Base-by-base conservation (phyloP, 2,113 vertebrate species). In the Sylvia atricapilla region DNA sequence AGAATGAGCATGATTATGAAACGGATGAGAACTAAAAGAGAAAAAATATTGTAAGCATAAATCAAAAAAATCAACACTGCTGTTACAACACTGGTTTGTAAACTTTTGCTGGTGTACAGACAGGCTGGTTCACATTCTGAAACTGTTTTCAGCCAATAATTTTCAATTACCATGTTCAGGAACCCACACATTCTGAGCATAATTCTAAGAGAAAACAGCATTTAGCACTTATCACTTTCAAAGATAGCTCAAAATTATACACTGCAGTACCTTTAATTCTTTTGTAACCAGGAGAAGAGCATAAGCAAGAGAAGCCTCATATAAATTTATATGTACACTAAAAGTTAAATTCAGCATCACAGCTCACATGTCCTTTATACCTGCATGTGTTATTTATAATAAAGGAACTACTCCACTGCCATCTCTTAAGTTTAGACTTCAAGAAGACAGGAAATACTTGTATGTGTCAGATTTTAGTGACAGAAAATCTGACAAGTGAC, bases 1-100 rank as follows among this genome's bases (percentile, higher is more conserved):
- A 99, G 97, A 93, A 97, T 76, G 27, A 98, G 94, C 98, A 99
- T 98, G 91, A 88, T 88, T 49, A 98, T 91, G 85, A 99, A 99
- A 53, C 99, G 98, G 78, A 97, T 90, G 82, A 99, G 97, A 97
- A 99, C 99, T 99, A 97, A 35, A 93, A 92, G 28, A 47, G 56
- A 90, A 84, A 70, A 20, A 66, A 72, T 7, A 9, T 25, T 33
- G 18, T 95, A 66, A 95, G 67, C 33, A 35, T 73, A 74, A 87
- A 78, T 68, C 0, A 41, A 89, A 63, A 41, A 35, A 44, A 33
- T n/a, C 63, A 79, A 8, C 70, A 8, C 70, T 67, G 24, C n/a
- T 60, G 22, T 80, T 28, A 27, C 21, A 68, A 44, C 2, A 2
- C 22, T 76, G 30, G 24, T 82, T 58, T 76, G 46, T 80, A 77